Base-by-base conservation (phyloP, 1,140 invertebrate genomes). In the Drosophila funebris region DNA sequence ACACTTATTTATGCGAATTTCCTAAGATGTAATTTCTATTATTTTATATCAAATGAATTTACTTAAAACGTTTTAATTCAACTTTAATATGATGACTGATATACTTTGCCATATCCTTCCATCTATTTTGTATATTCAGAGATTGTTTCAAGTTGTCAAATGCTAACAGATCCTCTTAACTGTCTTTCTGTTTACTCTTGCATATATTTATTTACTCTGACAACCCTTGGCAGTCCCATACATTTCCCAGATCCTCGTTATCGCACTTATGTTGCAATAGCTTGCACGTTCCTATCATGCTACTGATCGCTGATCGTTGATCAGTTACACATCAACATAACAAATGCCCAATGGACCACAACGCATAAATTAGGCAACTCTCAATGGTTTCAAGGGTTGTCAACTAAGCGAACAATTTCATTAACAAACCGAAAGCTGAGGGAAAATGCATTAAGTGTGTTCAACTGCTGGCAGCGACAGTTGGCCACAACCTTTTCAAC, bases 311-410 rank as follows among this genome's bases (percentile, higher is more conserved):
- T 4, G 33, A 64, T 66, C 43, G 18, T 22, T 22, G 52, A 71
- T 71, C 61, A 27, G n/a, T 67, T 44, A 16, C 41, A 48, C 24
- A 52, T 69, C 43, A 29, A 20, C 31, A 71, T 44, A 77, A 75
- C 71, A 79, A 64, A 71, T 74, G 44, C 53, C 56, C 81, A 80
- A 85, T 84, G 77, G 52, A 22, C 68, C 81, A 53, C 69, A 70
- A 52, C 77, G 83, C 83, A 88, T 87, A 87, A 87, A 87, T 85
- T 82, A 85, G 44, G 7, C 60, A 37, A 54, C n/a, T 36, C 29
- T 11, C 36, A 22, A 4, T 13, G 18, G 4, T 16, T 16, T 33
- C 29, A 14, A 31, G 50, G 31, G 57, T 43, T 69, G 71, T 43
- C 66, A 56, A 68, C 63, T 68, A 63, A 58, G n/a, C 31, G 50